Conservation (phyloP, 2,888 invertebrate species). For the Epistrophe grossulariae region DNA sequence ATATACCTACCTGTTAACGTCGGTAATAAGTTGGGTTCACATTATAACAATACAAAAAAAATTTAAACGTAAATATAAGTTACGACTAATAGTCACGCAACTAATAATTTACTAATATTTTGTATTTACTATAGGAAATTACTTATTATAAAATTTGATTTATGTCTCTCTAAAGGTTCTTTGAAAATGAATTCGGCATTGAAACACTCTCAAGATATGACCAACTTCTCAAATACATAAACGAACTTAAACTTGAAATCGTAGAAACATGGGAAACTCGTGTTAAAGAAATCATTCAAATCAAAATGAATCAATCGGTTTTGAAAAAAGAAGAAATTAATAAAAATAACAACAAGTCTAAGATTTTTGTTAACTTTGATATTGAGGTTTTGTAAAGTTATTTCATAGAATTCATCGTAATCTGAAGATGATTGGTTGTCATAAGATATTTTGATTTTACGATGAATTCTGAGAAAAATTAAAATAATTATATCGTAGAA, state of each 20-base stretch:
- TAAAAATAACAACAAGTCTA: constrained; percentile 49
- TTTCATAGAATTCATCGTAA: not conserved
- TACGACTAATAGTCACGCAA: constrained; percentile 3
- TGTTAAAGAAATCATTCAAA: constrained; percentile 87
- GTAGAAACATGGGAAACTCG: constrained; percentile 89
- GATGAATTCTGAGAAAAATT: not conserved
- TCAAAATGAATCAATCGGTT: constrained; percentile 87
- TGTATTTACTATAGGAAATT: not conserved
- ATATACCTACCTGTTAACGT: not conserved
- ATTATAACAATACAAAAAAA: not conserved
- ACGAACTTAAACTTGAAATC: constrained; percentile 86
- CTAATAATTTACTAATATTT: not conserved
- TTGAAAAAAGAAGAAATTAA: constrained; percentile 81
- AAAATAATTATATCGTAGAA: too few species aligned
- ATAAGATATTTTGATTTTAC: too few species aligned
- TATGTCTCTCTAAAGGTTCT: constrained; percentile 80
- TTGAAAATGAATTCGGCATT: constrained; percentile 85
- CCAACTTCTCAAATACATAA: constrained; percentile 88
- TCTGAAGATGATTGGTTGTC: too few species aligned
- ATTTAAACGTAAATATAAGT: not conserved
- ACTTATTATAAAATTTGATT: not conserved
- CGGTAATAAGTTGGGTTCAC: not conserved
- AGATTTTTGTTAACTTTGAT: constrained; percentile 88
- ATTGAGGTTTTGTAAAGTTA: constrained; percentile 58
- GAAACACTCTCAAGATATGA: constrained; percentile 84